Conservation (phyloP, 2,113 vertebrate genomes). For the Puffinus mauretanicus region DNA sequence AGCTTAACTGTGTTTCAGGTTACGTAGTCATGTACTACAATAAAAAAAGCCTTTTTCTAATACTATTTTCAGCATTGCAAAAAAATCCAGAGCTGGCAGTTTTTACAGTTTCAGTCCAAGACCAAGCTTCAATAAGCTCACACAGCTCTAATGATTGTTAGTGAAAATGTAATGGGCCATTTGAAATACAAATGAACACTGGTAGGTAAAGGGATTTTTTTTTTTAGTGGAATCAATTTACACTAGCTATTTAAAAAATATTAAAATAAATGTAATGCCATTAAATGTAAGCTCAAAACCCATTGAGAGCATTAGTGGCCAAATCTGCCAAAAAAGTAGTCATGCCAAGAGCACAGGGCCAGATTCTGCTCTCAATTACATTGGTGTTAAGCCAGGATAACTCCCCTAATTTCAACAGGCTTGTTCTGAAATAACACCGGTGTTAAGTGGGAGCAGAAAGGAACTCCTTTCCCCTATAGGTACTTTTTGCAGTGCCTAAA, state of each 20-base stretch:
- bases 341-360: background rate
- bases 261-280: conserved; percentile 67
- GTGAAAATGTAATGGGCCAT: conserved; percentile 67
- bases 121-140: conserved; percentile 54
- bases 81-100: background rate
- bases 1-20: background rate
- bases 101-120: conserved; percentile 42
- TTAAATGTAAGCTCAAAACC: conserved; percentile 55
- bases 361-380: conserved; percentile 24
- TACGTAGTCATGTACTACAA: background rate
- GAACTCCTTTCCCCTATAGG: background rate
- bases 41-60: background rate
- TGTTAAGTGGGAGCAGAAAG: conserved; percentile 9
- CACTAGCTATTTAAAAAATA: conserved; percentile 68
- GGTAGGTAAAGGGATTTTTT: conserved; percentile 42
- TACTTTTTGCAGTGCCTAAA: background rate
- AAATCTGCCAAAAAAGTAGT: conserved; percentile 59
- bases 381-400: conserved; percentile 52
- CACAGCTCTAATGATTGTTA: conserved; percentile 63
- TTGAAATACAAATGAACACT: conserved; percentile 63
- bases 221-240: conserved; percentile 63
- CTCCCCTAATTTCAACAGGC: conserved; percentile 16
- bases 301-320: conserved; percentile 45
- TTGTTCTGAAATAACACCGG: background rate
- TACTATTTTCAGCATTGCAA: background rate